These are phyloP conservation scores for Clistopyga incitator DNA, from an alignment of 2,888 invertebrate species.

Conservation along the genomic window DNA sequence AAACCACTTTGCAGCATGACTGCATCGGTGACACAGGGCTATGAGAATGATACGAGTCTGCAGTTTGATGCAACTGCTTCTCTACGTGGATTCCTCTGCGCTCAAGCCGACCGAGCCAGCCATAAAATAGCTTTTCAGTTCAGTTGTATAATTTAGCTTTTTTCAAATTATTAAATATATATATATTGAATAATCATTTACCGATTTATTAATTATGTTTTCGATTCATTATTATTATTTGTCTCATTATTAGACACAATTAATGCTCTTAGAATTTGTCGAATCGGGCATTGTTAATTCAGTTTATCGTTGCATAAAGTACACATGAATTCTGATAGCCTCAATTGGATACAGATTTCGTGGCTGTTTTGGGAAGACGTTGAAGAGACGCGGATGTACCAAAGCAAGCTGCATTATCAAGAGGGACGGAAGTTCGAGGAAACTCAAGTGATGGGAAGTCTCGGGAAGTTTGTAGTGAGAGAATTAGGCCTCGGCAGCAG, in stretches of 20 bases:
- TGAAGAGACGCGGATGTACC: constrained; percentile 4
- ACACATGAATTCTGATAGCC: no score
- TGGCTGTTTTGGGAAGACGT: constrained; percentile 1
- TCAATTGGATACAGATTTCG: no score
- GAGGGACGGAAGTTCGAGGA: constrained; percentile 33
- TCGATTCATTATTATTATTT: no score
- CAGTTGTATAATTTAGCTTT: no score
- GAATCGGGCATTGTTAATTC: no score
- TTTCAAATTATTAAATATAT: no score
- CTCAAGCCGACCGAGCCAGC: background rate
- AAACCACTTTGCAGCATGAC: constrained; percentile 49
- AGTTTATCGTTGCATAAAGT: no score
- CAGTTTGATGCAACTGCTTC: constrained; percentile 13
- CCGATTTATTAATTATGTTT: no score
- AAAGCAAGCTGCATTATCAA: background rate
- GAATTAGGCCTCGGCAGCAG: constrained; percentile 16
- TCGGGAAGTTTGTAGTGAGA: constrained; percentile 29
- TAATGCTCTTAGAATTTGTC: no score
- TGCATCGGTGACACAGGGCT: constrained; percentile 16
- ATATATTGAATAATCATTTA: no score
- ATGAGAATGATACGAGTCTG: constrained; percentile 21
- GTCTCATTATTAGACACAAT: no score
- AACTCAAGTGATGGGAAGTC: constrained; percentile 47
- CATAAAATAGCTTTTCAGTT: no score
- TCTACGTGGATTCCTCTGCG: background rate